phyloP scores from a whole-genome alignment of 2,888 invertebrate genomes.

The Stegana nigrithorax region DNA sequence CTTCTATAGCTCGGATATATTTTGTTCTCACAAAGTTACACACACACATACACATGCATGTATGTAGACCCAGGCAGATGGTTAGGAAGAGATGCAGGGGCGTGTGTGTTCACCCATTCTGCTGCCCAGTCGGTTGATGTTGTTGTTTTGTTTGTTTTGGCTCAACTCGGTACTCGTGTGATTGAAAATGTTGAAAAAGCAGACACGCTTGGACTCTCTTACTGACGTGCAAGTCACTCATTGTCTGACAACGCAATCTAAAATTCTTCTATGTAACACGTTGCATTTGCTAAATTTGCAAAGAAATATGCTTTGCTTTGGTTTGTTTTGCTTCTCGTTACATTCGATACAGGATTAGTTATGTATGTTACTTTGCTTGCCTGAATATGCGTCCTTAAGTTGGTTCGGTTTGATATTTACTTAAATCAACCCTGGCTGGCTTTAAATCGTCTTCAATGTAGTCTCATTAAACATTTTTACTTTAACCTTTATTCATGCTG shows the following conservation, averaged over 20 bases:
- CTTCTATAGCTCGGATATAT: background rate
- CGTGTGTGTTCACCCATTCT: too few relatives aligned
- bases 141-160: slow-evolving; percentile 21
- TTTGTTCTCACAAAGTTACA: background rate
- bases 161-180: slow-evolving; percentile 35
- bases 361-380: too few relatives aligned
- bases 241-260: slow-evolving; percentile 53
- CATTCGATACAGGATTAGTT: too few relatives aligned
- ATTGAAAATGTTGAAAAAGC: slow-evolving; percentile 47
- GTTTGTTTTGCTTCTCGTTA: too few relatives aligned
- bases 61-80: slow-evolving; percentile 34
- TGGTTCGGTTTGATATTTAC: too few relatives aligned
- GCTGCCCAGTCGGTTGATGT: slow-evolving; percentile 20
- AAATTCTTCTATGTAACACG: slow-evolving; percentile 34
- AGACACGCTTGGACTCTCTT: slow-evolving; percentile 33
- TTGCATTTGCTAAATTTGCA: background rate
- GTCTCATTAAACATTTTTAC: background rate
- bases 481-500: background rate
- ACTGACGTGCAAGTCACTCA: background rate
- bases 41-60: slow-evolving; percentile 13
- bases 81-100: too few relatives aligned
- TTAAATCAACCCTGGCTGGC: too few relatives aligned
- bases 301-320: slow-evolving; percentile 8
- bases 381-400: too few relatives aligned
- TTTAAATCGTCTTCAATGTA: background rate